Conservation (phyloP, 2,888 invertebrate species). For the Heliothis peltigera region DNA sequence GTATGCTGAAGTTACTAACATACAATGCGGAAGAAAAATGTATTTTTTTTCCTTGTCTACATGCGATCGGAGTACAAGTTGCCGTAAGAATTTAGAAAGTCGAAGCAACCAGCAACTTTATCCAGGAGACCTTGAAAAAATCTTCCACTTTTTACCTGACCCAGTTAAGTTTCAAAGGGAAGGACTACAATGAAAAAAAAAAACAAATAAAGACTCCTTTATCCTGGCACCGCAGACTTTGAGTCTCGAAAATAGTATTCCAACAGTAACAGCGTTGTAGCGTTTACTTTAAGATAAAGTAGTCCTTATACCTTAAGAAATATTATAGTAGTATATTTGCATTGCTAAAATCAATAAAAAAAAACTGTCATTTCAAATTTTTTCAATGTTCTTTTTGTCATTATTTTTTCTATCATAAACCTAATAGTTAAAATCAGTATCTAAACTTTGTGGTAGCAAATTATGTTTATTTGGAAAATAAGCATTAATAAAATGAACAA, state of each 20-base stretch:
- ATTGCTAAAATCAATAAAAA: no score
- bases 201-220: conserved; percentile 43
- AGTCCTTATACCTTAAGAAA: no score
- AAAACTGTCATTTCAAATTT: no score
- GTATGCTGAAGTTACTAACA: conserved; percentile 14
- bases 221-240: conserved; percentile 47
- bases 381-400: no score
- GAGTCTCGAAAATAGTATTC: conserved; percentile 10
- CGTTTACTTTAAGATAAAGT: no score
- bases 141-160: conserved; percentile 57
- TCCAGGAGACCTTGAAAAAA: conserved; percentile 58
- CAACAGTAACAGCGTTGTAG: no score
- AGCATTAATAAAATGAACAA: not conserved
- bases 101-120: conserved; percentile 44
- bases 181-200: conserved; percentile 48
- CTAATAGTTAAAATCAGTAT: no score
- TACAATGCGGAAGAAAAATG: conserved; percentile 31
- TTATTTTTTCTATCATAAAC: no score
- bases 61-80: no score
- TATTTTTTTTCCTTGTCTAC: conserved; percentile 9
- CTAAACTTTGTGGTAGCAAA: no score
- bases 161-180: conserved; percentile 51
- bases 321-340: no score
- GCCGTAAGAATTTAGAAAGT: conserved; percentile 9
- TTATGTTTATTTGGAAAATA: no score